A percentile compares a stretch with the other conserved stretches of the same genome.
Evolutionary conservation across 2,113 vertebrate species (phyloP).

Genomic region (Arvicanthis niloticus): DNA sequence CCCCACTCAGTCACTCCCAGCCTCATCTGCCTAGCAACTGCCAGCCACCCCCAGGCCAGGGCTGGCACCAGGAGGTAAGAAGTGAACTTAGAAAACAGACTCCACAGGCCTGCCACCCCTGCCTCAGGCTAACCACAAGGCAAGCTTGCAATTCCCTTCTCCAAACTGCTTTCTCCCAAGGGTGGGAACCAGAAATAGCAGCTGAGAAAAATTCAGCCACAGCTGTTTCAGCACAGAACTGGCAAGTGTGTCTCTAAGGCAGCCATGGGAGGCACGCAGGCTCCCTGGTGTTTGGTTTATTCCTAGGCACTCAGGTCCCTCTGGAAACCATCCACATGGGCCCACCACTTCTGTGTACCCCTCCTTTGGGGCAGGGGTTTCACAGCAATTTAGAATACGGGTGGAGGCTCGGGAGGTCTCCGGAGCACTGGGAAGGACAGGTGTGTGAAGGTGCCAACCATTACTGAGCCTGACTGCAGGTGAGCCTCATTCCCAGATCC

Average conservation of each 20-base stretch:
- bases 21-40: background rate
- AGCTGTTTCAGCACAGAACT: background rate
- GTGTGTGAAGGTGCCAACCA: background rate
- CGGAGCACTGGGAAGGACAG: background rate
- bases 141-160: slow-evolving; percentile 67
- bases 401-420: background rate
- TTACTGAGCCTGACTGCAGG: background rate
- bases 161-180: slow-evolving; percentile 62
- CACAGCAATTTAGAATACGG: background rate
- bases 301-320: background rate
- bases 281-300: background rate
- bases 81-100: background rate
- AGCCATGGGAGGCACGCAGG: background rate
- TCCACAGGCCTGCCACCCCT: background rate
- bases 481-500: background rate
- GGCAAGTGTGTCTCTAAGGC: background rate
- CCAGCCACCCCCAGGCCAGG: background rate
- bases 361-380: background rate
- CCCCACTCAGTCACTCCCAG: background rate
- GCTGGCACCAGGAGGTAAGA: background rate
- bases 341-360: too few species aligned
- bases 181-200: slow-evolving; percentile 69
- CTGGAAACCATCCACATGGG: background rate
- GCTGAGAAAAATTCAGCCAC: slow-evolving; percentile 13
- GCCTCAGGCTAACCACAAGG: slow-evolving; percentile 46